phyloP scores from a whole-genome alignment of 64 coral and sea anemone genomes.

The Trachythela sp. region DNA sequence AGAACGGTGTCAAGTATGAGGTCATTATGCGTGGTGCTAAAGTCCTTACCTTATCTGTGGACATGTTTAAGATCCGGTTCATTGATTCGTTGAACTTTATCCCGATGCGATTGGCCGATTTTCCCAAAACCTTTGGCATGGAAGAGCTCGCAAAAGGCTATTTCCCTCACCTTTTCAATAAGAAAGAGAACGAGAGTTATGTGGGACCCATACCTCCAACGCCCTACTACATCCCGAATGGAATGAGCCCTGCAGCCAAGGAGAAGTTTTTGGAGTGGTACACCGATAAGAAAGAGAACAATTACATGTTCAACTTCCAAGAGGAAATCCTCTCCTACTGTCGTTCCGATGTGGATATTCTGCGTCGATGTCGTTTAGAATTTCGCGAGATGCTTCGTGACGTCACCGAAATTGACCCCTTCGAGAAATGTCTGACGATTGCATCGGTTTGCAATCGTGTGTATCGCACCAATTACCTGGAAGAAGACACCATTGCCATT shows the following conservation, averaged over 20 bases:
- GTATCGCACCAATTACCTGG: background rate
- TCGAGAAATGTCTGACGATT: conserved; percentile 8
- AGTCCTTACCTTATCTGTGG: background rate
- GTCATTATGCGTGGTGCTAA: background rate
- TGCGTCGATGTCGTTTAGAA: background rate
- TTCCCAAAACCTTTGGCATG: background rate
- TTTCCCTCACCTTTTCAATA: background rate
- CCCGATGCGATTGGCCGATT: background rate
- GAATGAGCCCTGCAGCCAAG: background rate
- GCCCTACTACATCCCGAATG: background rate
- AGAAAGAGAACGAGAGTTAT: background rate
- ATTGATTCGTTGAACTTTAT: background rate
- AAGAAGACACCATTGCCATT: background rate
- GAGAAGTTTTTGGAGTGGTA: background rate
- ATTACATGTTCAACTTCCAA: background rate
- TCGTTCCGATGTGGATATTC: background rate
- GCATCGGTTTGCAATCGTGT: background rate
- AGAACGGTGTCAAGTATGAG: background rate
- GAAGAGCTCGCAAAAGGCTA: background rate
- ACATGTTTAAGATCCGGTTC: background rate
- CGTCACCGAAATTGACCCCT: background rate
- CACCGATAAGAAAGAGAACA: background rate
- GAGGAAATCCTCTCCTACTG: background rate
- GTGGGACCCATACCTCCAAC: background rate
- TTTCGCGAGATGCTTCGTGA: background rate